Evolutionary conservation across 64 coral and sea anemone species (phyloP).

Genomic region (Pocillopora damicornis): DNA sequence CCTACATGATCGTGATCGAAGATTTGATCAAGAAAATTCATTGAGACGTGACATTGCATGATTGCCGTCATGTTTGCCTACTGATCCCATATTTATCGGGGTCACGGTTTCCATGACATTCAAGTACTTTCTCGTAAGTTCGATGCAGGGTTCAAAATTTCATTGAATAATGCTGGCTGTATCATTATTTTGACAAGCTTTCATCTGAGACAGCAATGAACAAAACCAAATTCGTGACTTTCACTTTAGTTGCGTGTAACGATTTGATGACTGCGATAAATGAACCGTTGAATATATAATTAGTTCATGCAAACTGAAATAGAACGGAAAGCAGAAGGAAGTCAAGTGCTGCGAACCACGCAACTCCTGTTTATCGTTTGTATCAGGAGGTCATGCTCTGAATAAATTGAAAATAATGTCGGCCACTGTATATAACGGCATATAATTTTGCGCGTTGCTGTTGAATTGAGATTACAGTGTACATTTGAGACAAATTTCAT

Average conservation of each 20-base stretch:
- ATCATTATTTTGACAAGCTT: too few species aligned
- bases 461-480: background rate
- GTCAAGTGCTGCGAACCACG: background rate
- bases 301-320: background rate
- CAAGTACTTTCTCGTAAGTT: constrained; percentile 6
- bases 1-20: too few species aligned
- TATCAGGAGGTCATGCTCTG: background rate
- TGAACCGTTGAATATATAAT: background rate
- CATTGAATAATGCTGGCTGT: too few species aligned
- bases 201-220: too few species aligned
- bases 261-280: background rate
- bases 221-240: constrained; percentile 12
- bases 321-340: background rate
- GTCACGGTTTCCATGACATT: constrained; percentile 45
- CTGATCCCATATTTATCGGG: background rate
- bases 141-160: background rate
- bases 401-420: too few species aligned
- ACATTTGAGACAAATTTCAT: background rate
- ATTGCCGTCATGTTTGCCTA: constrained; percentile 16
- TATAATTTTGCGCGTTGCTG: background rate
- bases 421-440: background rate
- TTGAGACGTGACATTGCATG: constrained; percentile 25
- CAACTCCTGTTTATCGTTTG: too few species aligned
- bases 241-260: constrained; percentile 5
- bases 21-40: background rate